These are phyloP conservation scores for Oreohelix idahoensis DNA, from an alignment of 1,140 invertebrate species.

Conservation along the genomic window DNA sequence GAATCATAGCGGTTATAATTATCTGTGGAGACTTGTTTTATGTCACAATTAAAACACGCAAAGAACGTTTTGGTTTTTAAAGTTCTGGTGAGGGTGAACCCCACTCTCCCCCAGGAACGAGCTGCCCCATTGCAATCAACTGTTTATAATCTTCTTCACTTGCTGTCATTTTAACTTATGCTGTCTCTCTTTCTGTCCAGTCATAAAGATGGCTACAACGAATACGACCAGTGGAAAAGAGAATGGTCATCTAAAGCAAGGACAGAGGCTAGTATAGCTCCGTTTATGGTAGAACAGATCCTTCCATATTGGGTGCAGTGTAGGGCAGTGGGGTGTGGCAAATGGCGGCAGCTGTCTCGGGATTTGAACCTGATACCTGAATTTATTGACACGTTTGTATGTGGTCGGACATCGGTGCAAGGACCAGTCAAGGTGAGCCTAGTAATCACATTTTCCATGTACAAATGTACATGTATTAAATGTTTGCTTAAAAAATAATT, in stretches of 20 bases:
- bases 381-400: slow-evolving; percentile 63
- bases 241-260: slow-evolving; percentile 66
- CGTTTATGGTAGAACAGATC: slow-evolving; percentile 62
- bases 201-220: slow-evolving; percentile 68
- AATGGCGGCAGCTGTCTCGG: slow-evolving; percentile 68
- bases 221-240: slow-evolving; percentile 69
- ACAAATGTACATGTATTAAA: too few relatives aligned
- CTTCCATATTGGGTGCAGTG: slow-evolving; percentile 74
- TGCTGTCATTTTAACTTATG: background rate
- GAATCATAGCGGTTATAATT: too few relatives aligned
- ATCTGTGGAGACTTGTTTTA: too few relatives aligned
- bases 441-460: too few relatives aligned
- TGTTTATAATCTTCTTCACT: background rate
- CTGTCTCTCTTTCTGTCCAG: slow-evolving; percentile 46
- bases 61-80: too few relatives aligned
- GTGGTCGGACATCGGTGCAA: slow-evolving; percentile 52
- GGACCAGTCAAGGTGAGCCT: background rate
- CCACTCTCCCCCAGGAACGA: too few relatives aligned
- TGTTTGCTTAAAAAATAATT: too few relatives aligned
- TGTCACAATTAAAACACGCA: too few relatives aligned
- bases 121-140: too few relatives aligned
- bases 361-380: slow-evolving; percentile 55
- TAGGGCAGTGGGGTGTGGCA: slow-evolving; percentile 58
- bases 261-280: slow-evolving; percentile 56
- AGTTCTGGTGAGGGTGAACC: too few relatives aligned